phyloP scores from a whole-genome alignment of 2,888 invertebrate species.

The Glyphotaelius pellucidus region DNA sequence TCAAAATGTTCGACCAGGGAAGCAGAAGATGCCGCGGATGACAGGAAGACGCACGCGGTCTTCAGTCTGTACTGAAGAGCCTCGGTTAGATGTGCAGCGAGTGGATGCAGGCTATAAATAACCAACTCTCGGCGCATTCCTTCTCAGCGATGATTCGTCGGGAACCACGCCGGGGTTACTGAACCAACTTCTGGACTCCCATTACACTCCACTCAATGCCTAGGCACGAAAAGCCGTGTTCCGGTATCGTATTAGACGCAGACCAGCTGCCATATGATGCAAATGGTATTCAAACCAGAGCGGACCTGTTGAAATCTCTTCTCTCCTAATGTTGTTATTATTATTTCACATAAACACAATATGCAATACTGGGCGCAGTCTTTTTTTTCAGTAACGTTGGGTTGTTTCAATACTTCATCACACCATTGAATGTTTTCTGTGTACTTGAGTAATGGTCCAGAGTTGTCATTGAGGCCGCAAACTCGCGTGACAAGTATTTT shows the following conservation, averaged over 20 bases:
- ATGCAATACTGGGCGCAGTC: neutral
- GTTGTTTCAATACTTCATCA: neutral
- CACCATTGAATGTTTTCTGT: neutral
- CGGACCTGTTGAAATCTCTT: neutral
- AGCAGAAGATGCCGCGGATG: constrained; percentile 12
- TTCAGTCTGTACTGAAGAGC: constrained; percentile 33
- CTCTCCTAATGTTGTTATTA: neutral
- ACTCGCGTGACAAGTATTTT: neutral
- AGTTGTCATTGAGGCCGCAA: neutral
- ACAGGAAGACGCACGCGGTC: constrained; percentile 40
- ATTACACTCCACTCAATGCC: constrained; percentile 3
- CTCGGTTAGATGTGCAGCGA: constrained; percentile 29
- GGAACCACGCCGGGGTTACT: constrained; percentile 57
- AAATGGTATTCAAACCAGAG: neutral
- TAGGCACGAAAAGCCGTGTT: neutral
- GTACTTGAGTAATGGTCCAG: neutral
- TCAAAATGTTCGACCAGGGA: neutral
- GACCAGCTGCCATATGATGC: neutral
- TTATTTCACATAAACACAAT: neutral
- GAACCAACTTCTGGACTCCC: constrained; percentile 55
- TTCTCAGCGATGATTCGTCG: constrained; percentile 41
- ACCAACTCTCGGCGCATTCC: constrained; percentile 22
- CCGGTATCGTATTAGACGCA: constrained; percentile 22
- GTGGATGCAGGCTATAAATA: constrained; percentile 32
- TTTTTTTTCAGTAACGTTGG: neutral